phyloP scores from a whole-genome alignment of 2,113 vertebrate genomes.

The Chloropsis cyanopogon region DNA sequence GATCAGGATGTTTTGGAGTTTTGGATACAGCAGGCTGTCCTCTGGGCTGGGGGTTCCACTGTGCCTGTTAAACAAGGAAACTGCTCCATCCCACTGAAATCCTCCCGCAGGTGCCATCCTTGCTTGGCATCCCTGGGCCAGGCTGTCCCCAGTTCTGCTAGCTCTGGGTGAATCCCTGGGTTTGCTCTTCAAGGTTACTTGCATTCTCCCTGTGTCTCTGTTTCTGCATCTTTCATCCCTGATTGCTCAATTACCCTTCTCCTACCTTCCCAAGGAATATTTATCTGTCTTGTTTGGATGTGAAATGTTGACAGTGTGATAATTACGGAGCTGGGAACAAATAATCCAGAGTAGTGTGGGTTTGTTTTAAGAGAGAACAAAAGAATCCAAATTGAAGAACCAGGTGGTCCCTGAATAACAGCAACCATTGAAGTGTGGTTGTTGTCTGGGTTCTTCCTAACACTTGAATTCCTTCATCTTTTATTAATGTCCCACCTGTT shows the following conservation, averaged over 20 bases:
- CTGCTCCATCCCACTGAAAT: neutral
- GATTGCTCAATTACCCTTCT: conserved; percentile 46
- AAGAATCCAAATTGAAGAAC: neutral
- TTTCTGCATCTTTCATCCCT: conserved; percentile 32
- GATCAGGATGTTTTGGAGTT: neutral
- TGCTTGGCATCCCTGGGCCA: neutral
- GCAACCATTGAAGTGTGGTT: neutral
- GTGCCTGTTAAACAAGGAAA: neutral
- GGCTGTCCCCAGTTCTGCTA: neutral
- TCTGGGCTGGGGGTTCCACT: neutral
- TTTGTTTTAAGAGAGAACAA: conserved; percentile 2
- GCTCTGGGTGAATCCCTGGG: neutral
- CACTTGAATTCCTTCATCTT: neutral
- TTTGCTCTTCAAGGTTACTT: conserved; percentile 7
- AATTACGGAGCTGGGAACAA: neutral
- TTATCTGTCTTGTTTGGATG: conserved; percentile 4
- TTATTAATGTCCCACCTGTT: neutral
- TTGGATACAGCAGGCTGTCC: neutral
- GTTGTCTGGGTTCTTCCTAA: neutral
- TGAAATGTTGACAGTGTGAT: conserved; percentile 26
- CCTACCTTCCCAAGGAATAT: conserved; percentile 10
- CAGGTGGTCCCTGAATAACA: neutral
- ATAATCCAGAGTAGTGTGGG: neutral
- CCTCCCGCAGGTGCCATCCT: neutral
- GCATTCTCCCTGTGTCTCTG: neutral